Percentiles rank a stretch among this genome's conserved stretches.
Conservation (phyloP, 2,888 invertebrate species). For the Mesoligia furuncula region DNA sequence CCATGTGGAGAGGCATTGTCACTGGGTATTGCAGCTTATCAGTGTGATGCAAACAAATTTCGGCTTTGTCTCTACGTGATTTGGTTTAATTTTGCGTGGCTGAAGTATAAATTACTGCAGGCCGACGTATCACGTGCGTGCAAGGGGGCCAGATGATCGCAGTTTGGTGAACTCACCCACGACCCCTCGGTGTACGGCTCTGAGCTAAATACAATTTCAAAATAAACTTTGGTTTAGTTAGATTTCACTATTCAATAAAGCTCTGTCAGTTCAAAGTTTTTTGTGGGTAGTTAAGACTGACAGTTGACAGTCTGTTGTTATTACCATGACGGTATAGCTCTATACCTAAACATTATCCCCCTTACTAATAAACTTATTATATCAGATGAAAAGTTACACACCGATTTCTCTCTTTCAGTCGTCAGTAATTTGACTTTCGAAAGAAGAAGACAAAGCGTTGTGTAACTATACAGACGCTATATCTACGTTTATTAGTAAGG, state of each 20-base stretch:
- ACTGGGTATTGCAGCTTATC: slow-evolving; percentile 77
- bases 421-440: no score
- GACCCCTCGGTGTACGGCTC: slow-evolving; percentile 77
- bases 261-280: not conserved
- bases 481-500: no score
- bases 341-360: no score
- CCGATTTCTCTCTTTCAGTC: no score
- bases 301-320: not conserved
- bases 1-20: slow-evolving; percentile 73
- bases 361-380: no score
- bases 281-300: slow-evolving; percentile 7
- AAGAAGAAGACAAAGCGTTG: no score
- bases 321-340: no score
- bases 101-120: slow-evolving; percentile 73
- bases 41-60: slow-evolving; percentile 59
- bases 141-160: slow-evolving; percentile 85
- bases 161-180: slow-evolving; percentile 81
- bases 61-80: slow-evolving; percentile 58
- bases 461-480: no score
- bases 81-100: slow-evolving; percentile 55
- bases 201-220: slow-evolving; percentile 64
- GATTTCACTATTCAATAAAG: slow-evolving; percentile 8
- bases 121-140: slow-evolving; percentile 82
- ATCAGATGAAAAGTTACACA: no score
- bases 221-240: slow-evolving; percentile 39